Evolutionary conservation across 2,797 vertebrate genomes (phyloP).

Genomic region (Ispidina picta): DNA sequence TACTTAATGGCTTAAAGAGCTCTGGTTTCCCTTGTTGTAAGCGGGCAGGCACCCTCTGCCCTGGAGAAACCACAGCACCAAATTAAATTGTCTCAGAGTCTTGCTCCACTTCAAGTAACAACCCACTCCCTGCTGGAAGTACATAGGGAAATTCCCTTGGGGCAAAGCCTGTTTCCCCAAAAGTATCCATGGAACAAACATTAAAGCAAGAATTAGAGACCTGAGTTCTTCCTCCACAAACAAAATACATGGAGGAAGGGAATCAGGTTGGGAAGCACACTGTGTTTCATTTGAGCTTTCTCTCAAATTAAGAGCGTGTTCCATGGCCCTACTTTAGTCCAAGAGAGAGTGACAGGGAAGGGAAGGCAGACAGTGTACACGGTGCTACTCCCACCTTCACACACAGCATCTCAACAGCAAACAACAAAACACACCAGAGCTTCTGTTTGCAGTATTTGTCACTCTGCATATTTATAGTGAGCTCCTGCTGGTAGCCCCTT

Average conservation of each 20-base stretch:
- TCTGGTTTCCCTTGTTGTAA: neutral
- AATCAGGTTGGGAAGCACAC: neutral
- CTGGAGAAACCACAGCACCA: neutral
- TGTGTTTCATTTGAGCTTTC: neutral
- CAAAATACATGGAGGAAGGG: neutral
- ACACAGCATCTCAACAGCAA: neutral
- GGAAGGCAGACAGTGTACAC: neutral
- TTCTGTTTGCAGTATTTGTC: neutral
- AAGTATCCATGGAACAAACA: neutral
- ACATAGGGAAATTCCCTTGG: fast-evolving
- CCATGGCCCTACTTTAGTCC: neutral
- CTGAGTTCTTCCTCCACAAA: neutral
- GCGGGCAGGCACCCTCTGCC: neutral
- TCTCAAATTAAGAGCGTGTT: neutral
- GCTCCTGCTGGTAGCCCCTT: conserved; percentile 40
- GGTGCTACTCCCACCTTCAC: neutral
- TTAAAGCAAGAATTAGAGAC: neutral
- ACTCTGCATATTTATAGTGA: neutral
- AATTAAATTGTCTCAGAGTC: neutral
- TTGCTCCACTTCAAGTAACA: neutral
- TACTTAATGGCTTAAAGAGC: neutral
- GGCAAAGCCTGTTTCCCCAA: neutral
- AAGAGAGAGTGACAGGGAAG: neutral
- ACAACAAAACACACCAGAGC: neutral
- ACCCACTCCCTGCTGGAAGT: neutral